phyloP scores from a whole-genome alignment of 2,797 vertebrate genomes.

The Chromobotia macracanthus region DNA sequence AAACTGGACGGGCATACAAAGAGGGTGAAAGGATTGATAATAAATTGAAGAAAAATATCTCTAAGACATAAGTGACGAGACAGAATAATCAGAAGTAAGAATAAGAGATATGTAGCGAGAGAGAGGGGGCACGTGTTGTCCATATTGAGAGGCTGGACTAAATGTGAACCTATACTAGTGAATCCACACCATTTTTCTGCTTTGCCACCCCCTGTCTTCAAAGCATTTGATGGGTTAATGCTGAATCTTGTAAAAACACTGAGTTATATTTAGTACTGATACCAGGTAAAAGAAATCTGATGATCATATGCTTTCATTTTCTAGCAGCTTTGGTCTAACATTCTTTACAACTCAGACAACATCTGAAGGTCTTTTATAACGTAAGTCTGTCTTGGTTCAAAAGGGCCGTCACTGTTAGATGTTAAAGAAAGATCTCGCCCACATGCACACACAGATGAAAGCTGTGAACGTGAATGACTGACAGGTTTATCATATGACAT shows the following conservation, averaged over 20 bases:
- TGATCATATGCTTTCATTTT: slow-evolving; percentile 75
- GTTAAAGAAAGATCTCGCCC: slow-evolving; percentile 61
- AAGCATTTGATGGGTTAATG: slow-evolving; percentile 66
- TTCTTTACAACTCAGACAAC: slow-evolving; percentile 77
- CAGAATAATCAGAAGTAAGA: background rate
- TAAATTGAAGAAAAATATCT: background rate
- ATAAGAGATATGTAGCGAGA: background rate
- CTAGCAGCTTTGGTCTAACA: slow-evolving; percentile 74
- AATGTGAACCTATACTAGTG: slow-evolving; percentile 78
- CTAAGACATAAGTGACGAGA: too few species aligned
- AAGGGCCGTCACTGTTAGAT: slow-evolving; percentile 50
- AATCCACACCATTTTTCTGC: slow-evolving; percentile 71
- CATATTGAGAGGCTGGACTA: slow-evolving; percentile 70
- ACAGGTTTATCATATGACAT: slow-evolving; percentile 37
- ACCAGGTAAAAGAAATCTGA: slow-evolving; percentile 63
- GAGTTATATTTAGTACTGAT: slow-evolving; percentile 69
- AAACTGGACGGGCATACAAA: too few species aligned
- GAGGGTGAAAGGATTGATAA: too few species aligned
- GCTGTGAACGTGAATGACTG: slow-evolving; percentile 43
- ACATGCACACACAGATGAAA: slow-evolving; percentile 39
- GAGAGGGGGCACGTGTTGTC: slow-evolving; percentile 73
- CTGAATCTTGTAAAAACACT: slow-evolving; percentile 77
- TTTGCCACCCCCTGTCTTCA: slow-evolving; percentile 72
- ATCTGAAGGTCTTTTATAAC: slow-evolving; percentile 73
- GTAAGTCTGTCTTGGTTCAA: slow-evolving; percentile 57